phyloP scores from a whole-genome alignment of 2,888 invertebrate species.

The Amphipyra berbera region DNA sequence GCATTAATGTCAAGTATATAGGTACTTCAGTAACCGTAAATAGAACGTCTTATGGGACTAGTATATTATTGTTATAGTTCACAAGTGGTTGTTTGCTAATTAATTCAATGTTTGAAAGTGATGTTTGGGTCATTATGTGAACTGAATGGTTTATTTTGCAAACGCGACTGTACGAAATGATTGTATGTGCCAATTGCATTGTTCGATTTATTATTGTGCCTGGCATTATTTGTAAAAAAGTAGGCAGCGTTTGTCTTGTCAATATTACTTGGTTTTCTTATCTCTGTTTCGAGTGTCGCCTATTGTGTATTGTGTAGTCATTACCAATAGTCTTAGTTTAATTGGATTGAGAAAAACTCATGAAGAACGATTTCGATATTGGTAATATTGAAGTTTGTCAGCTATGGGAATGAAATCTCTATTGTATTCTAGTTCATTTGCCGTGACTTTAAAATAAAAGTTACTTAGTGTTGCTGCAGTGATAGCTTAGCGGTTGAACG shows the following conservation, averaged over 20 bases:
- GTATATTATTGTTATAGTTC: slow-evolving; percentile 24
- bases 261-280: slow-evolving; percentile 46
- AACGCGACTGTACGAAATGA: slow-evolving; percentile 52
- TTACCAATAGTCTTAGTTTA: slow-evolving; percentile 37
- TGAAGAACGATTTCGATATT: slow-evolving; percentile 39
- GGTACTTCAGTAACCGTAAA: too few species aligned
- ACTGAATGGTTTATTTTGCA: slow-evolving; percentile 43
- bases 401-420: slow-evolving; percentile 38
- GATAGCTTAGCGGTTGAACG: too few species aligned
- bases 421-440: slow-evolving; percentile 14
- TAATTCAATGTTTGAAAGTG: slow-evolving; percentile 28
- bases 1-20: too few species aligned
- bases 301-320: slow-evolving; percentile 56
- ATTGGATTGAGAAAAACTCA: slow-evolving; percentile 44
- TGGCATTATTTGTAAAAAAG: slow-evolving; percentile 52
- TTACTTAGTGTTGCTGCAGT: background rate
- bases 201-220: slow-evolving; percentile 57
- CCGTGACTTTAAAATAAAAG: slow-evolving; percentile 12
- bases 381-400: slow-evolving; percentile 23
- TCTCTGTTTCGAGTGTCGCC: slow-evolving; percentile 31
- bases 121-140: slow-evolving; percentile 50
- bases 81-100: slow-evolving; percentile 31
- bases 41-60: background rate
- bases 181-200: slow-evolving; percentile 63
- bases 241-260: slow-evolving; percentile 48